A percentile compares a stretch with the other conserved stretches of the same genome.
phyloP scores from a whole-genome alignment of 92 coral and sea anemone species.

The Porites rus region DNA sequence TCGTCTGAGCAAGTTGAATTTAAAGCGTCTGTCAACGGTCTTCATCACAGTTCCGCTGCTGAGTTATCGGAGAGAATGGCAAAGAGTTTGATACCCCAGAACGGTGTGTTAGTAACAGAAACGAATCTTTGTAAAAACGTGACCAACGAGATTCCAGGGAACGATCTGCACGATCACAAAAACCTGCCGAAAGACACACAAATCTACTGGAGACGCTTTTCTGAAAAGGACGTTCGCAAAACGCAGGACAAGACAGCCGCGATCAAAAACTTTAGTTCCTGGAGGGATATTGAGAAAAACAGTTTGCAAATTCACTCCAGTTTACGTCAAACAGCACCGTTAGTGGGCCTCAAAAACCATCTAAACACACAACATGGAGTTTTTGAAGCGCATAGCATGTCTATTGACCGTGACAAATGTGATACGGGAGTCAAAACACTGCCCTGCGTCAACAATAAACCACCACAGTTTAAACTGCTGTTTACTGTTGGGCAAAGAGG shows the following conservation, averaged over 20 bases:
- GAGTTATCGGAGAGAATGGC: slow-evolving; percentile 19
- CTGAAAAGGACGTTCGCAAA: slow-evolving; percentile 12
- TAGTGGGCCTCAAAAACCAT: slow-evolving; percentile 10
- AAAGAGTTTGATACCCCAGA: slow-evolving; percentile 3
- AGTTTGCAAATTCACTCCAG: slow-evolving; percentile 5
- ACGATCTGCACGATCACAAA: background rate
- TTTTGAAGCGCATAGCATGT: slow-evolving; percentile 27
- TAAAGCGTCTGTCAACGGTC: background rate
- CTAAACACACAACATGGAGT: slow-evolving; percentile 26
- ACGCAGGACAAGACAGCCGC: background rate
- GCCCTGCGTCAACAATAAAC: background rate
- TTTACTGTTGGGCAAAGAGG: slow-evolving; percentile 29
- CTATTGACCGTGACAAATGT: slow-evolving; percentile 3
- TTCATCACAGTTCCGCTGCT: background rate
- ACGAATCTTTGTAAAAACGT: background rate
- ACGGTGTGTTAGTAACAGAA: background rate
- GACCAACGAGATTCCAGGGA: slow-evolving; percentile 2
- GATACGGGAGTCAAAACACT: background rate
- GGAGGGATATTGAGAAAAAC: slow-evolving; percentile 18
- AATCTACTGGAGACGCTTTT: background rate
- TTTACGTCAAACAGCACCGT: slow-evolving; percentile 4
- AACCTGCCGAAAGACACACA: slow-evolving; percentile 10
- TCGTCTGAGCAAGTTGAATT: background rate
- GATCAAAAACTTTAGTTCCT: background rate
- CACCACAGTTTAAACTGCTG: slow-evolving; percentile 18